Conservation (phyloP, 2,113 vertebrate genomes). For the Dicaeum eximium region DNA sequence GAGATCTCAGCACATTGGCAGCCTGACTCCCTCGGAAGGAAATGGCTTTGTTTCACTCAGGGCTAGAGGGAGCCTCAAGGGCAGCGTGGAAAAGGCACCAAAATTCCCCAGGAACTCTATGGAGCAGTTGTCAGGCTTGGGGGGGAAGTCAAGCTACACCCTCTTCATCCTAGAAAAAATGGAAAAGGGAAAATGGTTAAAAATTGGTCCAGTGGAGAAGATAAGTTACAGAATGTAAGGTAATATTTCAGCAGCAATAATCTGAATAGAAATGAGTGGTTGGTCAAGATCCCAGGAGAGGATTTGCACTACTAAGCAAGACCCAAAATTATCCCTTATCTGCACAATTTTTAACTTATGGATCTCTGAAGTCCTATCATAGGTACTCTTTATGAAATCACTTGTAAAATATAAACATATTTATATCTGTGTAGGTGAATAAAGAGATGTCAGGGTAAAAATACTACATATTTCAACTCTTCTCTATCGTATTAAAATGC, state of each 20-base stretch:
- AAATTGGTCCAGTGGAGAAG: not conserved
- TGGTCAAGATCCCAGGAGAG: not conserved
- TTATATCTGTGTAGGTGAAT: not conserved
- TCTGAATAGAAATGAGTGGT: not conserved
- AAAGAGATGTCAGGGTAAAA: not conserved
- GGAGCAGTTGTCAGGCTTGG: not conserved
- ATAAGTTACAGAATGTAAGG: not conserved
- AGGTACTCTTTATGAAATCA: not conserved
- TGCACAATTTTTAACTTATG: not conserved
- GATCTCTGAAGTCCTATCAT: not conserved
- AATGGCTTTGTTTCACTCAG: not conserved
- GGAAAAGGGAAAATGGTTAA: not conserved
- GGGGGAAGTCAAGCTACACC: not conserved
- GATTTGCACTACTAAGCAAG: not conserved
- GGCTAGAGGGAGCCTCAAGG: not conserved
- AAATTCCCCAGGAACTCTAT: rapidly evolving
- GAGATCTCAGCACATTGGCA: not conserved
- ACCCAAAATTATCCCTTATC: not conserved
- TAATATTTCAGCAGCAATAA: not conserved
- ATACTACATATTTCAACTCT: not conserved
- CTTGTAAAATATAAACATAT: not conserved
- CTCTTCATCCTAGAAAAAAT: not conserved
- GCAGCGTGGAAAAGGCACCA: not conserved
- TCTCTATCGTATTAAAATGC: not conserved
- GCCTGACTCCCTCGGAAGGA: not conserved